Evolutionary conservation across 2,888 invertebrate species (phyloP), one percentile per base, ranked within the genome.

Genomic region (Mellilla xanthometata): DNA sequence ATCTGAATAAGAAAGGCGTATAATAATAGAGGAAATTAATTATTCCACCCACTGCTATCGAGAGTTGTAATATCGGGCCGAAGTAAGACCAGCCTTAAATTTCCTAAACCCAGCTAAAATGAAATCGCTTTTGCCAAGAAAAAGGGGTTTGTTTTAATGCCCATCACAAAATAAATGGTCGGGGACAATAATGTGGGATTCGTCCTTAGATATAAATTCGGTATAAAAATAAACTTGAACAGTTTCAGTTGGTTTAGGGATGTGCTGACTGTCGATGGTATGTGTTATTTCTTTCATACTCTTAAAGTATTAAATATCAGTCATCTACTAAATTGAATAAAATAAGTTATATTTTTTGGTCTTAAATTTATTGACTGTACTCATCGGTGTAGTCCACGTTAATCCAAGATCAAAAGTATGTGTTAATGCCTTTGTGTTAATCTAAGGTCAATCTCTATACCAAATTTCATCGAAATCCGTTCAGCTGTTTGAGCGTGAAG

Each of bases 131-230:
- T 62, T 72, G 15, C 71, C 75, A 73, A 83, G 85, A 87, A 88
- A 88, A 87, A 85, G 87, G 88, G 86, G 84, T 86, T 85, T 86
- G 78, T 87, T 88, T 88, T 86, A 88, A 89, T 83, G 82, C 87
- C 88, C 82, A 83, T 88, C 83, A 77, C 76, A 83, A 85, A 89
- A 88, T 88, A 87, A 88, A 88, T 87, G 82, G 76, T 64, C 74
- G 72, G 75, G 80, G 86, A 89, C 88, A 88, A 88, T 89, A 88
- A 88, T 81, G 87, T 86, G 81, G 88, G 86, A 88, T 88, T 84
- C 82, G 72, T 65, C 73, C 74, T 68, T 68, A 80, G 86, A 85
- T 87, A 87, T 88, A 88, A 88, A 88, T 88, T 87, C 76, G 65
- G 75, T 84, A 87, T 87, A 87, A 87, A 88, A 87, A 88, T 85